Evolutionary conservation across 2,888 invertebrate species (phyloP).

Genomic region (Rosalia funebris): DNA sequence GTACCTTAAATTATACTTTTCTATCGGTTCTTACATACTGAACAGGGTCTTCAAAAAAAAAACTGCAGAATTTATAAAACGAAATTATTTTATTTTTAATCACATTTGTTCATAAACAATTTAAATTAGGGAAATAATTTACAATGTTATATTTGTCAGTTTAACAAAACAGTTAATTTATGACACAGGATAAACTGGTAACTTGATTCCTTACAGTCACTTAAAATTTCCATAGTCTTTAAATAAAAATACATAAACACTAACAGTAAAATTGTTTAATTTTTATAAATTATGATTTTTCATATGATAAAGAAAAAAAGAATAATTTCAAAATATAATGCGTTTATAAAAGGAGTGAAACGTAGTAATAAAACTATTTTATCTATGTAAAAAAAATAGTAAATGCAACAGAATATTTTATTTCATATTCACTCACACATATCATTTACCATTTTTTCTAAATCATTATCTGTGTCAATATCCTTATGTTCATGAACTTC

Average conservation of each 20-base stretch:
- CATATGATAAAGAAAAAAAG: constrained; percentile 36
- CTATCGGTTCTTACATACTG: too few relatives aligned
- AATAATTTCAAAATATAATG: constrained; percentile 31
- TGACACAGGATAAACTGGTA: constrained; percentile 49
- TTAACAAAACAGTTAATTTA: constrained; percentile 43
- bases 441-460: constrained; percentile 81
- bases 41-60: too few relatives aligned
- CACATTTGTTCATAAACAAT: constrained; percentile 59
- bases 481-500: constrained; percentile 52
- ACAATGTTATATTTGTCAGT: constrained; percentile 51
- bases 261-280: constrained; percentile 37
- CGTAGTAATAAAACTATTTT: constrained; percentile 22
- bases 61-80: constrained; percentile 39
- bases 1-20: too few relatives aligned
- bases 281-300: constrained; percentile 17
- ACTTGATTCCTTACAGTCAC: constrained; percentile 45
- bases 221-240: constrained; percentile 39
- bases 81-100: constrained; percentile 55
- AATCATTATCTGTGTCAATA: constrained; percentile 76
- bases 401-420: constrained; percentile 29
- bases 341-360: constrained; percentile 22
- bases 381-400: constrained; percentile 23
- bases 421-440: constrained; percentile 59
- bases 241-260: constrained; percentile 37
- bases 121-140: constrained; percentile 57